These are phyloP conservation scores for Polypedilum vanderplanki DNA, from an alignment of 1,140 invertebrate species.

Conservation along the genomic window DNA sequence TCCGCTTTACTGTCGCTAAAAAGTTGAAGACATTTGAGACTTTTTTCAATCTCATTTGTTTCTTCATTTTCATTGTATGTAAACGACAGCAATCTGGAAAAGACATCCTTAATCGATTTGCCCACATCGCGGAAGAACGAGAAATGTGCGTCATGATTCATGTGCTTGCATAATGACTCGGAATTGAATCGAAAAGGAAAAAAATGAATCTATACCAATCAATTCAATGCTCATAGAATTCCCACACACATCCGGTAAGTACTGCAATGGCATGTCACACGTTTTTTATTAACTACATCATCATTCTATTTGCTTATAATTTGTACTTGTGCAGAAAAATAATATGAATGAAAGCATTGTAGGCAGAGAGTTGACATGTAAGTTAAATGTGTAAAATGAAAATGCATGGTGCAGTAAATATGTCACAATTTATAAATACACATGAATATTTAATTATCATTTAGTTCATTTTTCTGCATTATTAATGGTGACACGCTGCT, in stretches of 20 bases:
- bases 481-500: neutral
- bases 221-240: neutral
- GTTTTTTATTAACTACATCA: neutral
- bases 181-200: neutral
- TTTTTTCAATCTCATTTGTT: too few relatives aligned
- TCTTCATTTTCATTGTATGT: too few relatives aligned
- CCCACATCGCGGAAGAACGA: neutral
- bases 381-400: neutral
- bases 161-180: neutral
- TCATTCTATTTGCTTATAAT: neutral
- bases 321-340: too few relatives aligned
- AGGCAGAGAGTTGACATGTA: too few relatives aligned
- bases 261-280: neutral
- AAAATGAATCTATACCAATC: neutral
- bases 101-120: conserved; percentile 27
- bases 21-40: neutral
- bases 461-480: neutral
- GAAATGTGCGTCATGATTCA: neutral
- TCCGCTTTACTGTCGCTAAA: conserved; percentile 28
- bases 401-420: neutral
- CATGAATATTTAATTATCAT: neutral
- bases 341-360: too few relatives aligned
- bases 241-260: conserved; percentile 25
- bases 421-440: conserved; percentile 19
- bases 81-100: conserved; percentile 23